Evolutionary conservation across 1,140 invertebrate genomes (phyloP).

Genomic region (Periplaneta americana): DNA sequence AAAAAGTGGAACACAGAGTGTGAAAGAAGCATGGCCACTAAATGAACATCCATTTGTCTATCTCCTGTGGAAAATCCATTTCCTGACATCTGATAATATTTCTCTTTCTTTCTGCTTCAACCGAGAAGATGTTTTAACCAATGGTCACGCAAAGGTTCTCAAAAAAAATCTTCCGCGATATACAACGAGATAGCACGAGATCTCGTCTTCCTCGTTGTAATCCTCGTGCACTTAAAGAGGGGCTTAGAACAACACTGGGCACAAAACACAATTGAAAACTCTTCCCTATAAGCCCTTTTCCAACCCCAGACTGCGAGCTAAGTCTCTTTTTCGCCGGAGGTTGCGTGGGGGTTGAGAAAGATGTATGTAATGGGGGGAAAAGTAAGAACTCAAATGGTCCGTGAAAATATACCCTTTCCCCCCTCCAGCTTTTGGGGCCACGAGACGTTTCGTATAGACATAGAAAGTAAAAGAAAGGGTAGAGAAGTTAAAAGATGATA

Average conservation of each 20-base stretch:
- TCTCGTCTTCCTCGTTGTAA: background rate
- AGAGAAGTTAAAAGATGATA: background rate
- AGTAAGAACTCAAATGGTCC: background rate
- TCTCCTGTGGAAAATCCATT: background rate
- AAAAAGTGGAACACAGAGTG: background rate
- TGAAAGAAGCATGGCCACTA: background rate
- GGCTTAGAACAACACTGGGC: background rate
- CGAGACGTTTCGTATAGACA: background rate
- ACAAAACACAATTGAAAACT: background rate
- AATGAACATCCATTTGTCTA: background rate
- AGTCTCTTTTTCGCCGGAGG: background rate
- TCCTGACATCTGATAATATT: background rate
- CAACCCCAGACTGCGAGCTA: background rate
- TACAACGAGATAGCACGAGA: background rate
- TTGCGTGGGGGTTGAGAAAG: too few species aligned
- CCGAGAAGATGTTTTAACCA: background rate
- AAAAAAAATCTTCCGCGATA: background rate
- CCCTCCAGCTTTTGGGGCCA: too few species aligned
- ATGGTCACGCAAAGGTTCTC: background rate
- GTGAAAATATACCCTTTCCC: background rate
- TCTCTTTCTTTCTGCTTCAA: background rate
- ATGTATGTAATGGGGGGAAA: background rate
- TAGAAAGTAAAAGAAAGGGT: background rate
- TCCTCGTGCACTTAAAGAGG: background rate
- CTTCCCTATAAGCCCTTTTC: background rate